Percentiles rank a stretch among this genome's conserved stretches.
These are phyloP conservation scores for Amorpha juglandis DNA, from an alignment of 2,888 invertebrate species.

Conservation along the genomic window DNA sequence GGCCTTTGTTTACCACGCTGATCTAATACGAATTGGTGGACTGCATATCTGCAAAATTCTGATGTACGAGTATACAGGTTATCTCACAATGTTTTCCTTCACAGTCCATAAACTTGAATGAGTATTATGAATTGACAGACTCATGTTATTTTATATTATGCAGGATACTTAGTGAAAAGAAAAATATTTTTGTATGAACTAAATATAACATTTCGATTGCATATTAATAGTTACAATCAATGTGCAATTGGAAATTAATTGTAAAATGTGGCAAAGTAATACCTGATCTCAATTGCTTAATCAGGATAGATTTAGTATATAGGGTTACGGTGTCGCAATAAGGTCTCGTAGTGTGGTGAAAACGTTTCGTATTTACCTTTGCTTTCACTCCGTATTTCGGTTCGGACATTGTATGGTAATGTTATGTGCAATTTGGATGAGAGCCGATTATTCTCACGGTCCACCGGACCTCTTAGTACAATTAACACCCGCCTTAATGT, in stretches of 20 bases:
- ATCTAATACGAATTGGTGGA: too few species aligned
- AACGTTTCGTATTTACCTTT: slow-evolving; percentile 33
- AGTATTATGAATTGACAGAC: too few species aligned
- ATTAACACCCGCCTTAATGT: slow-evolving; percentile 58
- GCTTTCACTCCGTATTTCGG: slow-evolving; percentile 67
- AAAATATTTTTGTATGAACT: too few species aligned
- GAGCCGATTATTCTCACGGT: slow-evolving; percentile 66
- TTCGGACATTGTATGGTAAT: slow-evolving; percentile 65
- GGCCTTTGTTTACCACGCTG: too few species aligned
- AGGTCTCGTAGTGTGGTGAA: slow-evolving; percentile 38
- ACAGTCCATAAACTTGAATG: too few species aligned
- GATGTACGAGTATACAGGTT: too few species aligned
- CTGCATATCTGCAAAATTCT: too few species aligned
- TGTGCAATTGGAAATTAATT: not conserved
- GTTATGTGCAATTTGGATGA: slow-evolving; percentile 54
- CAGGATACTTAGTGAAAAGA: too few species aligned
- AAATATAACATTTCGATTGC: too few species aligned
- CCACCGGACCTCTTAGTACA: slow-evolving; percentile 55
- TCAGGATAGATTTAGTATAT: slow-evolving; percentile 59
- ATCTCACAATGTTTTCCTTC: too few species aligned
- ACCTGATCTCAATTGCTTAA: slow-evolving; percentile 59
- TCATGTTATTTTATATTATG: too few species aligned
- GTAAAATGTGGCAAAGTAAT: slow-evolving; percentile 1
- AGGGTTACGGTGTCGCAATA: slow-evolving; percentile 45
- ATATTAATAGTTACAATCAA: not conserved